Base-by-base conservation (phyloP, 2,797 vertebrate genomes). In the Cephalopachus bancanus region DNA sequence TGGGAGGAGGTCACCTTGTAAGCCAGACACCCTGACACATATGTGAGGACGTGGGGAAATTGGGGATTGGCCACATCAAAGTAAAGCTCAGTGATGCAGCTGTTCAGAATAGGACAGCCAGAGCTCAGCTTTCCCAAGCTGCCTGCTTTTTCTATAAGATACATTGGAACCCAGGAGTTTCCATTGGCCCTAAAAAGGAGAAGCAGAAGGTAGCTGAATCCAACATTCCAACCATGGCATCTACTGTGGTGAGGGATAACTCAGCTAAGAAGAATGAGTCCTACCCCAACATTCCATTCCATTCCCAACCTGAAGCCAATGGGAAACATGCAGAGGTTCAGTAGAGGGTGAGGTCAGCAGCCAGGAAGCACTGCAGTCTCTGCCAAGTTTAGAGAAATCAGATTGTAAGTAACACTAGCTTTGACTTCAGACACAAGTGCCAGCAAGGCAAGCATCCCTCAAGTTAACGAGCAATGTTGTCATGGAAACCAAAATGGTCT, bases 381-480 rank as follows among this genome's bases (percentile, higher is more conserved):
- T 81, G 28, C 74, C 67, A 83, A 33, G 17, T 57, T 55, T 60
- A 30, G 60, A 62, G 57, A 85, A 49, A 75, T 7, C 53, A 93
- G n/a, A 53, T 28, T 57, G 30, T 57, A 83, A 78, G 24, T 53
- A 78, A 57, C 8, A 64, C 26, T 22, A 89, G 59, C 33, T 93
- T 89, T 94, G 84, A 78, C 26, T 91, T 89, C 85, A 93, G 26
- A 91, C 44, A 57, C 53, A 92, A 80, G 75, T 71, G 64, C 83
- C 64, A 83, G 33, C 5, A 33, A 49, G 79, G 9, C 30, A 49
- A 78, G 26, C 67, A 64, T 91, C 87, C 87, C 59, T 60, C 37
- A 69, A 83, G 81, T 65, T n/a, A 72, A 78, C 3, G 37, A 60
- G 49, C 10, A 83, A 83, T 24, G 30, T 64, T 64, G 83, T 91